Conservation (phyloP, 2,113 vertebrate species). For the Ahaetulla prasina region DNA sequence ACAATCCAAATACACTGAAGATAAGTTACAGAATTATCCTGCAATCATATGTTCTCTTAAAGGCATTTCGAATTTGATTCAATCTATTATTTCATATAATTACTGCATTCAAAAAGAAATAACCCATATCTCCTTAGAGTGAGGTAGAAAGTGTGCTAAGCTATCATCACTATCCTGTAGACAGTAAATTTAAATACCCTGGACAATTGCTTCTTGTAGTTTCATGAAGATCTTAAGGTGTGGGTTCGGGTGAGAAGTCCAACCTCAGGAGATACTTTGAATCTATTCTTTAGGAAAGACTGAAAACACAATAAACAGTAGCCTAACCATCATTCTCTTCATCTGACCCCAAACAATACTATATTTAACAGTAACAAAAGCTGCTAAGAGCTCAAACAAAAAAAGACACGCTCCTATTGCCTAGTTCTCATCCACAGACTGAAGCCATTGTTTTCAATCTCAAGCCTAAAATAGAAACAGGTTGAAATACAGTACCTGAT, state of each 20-base stretch:
- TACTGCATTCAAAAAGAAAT: background rate
- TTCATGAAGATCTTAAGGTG: background rate
- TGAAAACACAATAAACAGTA: background rate
- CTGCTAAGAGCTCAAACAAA: background rate
- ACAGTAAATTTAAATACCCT: background rate
- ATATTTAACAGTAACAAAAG: background rate
- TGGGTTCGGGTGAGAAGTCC: accelerated
- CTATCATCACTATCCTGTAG: background rate
- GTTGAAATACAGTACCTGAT: background rate
- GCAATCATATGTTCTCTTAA: background rate
- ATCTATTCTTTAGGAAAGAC: background rate
- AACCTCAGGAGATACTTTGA: background rate
- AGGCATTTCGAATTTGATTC: background rate
- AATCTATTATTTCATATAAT: background rate
- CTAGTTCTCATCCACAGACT: background rate
- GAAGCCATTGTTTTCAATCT: background rate
- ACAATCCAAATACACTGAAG: background rate
- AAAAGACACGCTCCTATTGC: background rate
- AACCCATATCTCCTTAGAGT: background rate
- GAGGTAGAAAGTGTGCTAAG: background rate
- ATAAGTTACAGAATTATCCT: background rate
- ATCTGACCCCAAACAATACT: background rate
- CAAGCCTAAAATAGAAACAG: background rate
- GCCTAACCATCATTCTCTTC: background rate
- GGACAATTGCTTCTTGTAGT: background rate